These are phyloP conservation scores for Acrocephalus arundinaceus DNA, from an alignment of 2,113 vertebrate species.

Conservation along the genomic window DNA sequence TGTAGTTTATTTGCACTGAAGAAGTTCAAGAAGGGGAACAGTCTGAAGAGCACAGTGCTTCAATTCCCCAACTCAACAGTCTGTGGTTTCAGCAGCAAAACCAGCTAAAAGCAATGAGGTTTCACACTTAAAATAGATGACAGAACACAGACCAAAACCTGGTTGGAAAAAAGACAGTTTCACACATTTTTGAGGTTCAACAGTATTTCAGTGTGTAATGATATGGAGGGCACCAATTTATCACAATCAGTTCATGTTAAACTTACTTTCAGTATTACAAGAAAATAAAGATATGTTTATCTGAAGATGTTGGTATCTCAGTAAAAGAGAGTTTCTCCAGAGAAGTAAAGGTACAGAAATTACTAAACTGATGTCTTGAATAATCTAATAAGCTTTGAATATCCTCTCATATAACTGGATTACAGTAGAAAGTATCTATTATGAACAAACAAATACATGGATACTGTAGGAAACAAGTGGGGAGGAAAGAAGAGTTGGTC, in stretches of 20 bases:
- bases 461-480: not conserved
- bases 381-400: not conserved
- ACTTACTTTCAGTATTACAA: not conserved
- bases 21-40: not conserved
- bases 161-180: not conserved
- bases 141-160: not conserved
- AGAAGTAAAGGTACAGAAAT: not conserved
- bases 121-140: not conserved
- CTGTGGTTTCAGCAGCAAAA: not conserved
- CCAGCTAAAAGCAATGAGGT: not conserved
- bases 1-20: not conserved
- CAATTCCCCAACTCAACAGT: not conserved
- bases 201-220: not conserved
- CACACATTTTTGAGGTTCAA: not conserved
- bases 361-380: not conserved
- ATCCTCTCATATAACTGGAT: not conserved
- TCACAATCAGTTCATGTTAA: not conserved
- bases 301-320: not conserved
- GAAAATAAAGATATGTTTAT: not conserved
- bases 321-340: not conserved
- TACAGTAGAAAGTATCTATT: not conserved
- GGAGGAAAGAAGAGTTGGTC: not conserved
- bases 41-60: not conserved
- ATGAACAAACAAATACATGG: not conserved
- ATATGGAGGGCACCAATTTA: not conserved